Percentiles rank a stretch among this genome's conserved stretches.
These are phyloP conservation scores for Nasonia giraulti DNA, from an alignment of 1,140 invertebrate genomes.

Conservation along the genomic window DNA sequence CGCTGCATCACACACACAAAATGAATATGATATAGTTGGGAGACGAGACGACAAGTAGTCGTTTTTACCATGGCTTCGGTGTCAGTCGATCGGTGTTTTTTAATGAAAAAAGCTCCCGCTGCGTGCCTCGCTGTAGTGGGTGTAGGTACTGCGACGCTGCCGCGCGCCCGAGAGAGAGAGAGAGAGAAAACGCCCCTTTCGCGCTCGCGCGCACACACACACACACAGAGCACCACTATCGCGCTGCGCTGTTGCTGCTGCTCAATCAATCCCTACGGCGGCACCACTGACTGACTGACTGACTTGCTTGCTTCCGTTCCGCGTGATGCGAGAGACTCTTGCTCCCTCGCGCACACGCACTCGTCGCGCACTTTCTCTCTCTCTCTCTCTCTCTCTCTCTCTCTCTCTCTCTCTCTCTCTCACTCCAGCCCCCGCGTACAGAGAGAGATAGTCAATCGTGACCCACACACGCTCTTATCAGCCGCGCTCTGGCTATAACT, in stretches of 20 bases:
- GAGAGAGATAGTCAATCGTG: background rate
- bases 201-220: background rate
- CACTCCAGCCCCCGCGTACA: background rate
- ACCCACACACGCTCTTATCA: background rate
- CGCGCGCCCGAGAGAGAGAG: background rate
- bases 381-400: too few relatives aligned
- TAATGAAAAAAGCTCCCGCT: background rate
- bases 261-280: background rate
- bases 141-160: background rate
- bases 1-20: background rate
- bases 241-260: background rate
- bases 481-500: background rate
- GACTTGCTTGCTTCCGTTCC: background rate
- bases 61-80: conserved; percentile 27
- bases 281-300: background rate
- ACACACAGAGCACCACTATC: background rate
- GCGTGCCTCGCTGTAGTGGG: background rate
- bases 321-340: background rate
- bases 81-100: background rate
- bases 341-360: background rate
- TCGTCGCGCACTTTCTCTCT: background rate
- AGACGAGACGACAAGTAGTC: background rate
- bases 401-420: too few relatives aligned
- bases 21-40: too few relatives aligned
- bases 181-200: conserved; percentile 28